phyloP scores from a whole-genome alignment of 1,140 invertebrate species.

The Sitobion miscanthi region DNA sequence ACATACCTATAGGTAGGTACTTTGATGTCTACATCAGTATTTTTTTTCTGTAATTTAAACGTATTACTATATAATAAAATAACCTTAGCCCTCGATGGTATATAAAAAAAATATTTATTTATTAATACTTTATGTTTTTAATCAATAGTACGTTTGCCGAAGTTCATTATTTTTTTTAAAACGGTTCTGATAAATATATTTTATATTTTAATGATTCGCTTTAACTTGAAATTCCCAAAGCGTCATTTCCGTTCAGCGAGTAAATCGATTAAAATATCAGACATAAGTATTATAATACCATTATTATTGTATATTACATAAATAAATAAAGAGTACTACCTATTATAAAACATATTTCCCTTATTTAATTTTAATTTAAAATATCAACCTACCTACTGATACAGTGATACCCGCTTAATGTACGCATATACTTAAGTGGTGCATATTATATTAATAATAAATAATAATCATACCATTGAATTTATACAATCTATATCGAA shows the following conservation, averaged over 20 bases:
- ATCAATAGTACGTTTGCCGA: background rate
- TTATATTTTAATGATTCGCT: background rate
- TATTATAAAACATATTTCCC: background rate
- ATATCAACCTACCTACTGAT: background rate
- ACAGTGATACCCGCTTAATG: background rate
- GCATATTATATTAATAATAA: background rate
- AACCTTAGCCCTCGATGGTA: background rate
- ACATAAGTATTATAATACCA: background rate
- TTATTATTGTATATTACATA: background rate
- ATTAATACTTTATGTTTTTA: background rate
- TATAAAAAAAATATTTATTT: background rate
- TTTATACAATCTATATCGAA: background rate
- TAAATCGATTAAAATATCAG: background rate
- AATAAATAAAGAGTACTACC: background rate
- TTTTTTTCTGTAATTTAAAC: background rate
- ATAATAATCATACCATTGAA: background rate
- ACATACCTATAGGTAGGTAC: background rate
- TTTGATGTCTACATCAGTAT: background rate
- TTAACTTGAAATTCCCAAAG: background rate
- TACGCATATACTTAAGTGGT: background rate
- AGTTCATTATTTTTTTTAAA: conserved; percentile 15
- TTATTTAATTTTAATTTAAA: background rate
- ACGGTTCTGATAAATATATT: background rate
- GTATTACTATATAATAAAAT: background rate
- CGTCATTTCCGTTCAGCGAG: background rate